A percentile compares a stretch with the other conserved stretches of the same genome.
Conservation (phyloP, 2,888 invertebrate genomes). For the Ectemnius continuus region DNA sequence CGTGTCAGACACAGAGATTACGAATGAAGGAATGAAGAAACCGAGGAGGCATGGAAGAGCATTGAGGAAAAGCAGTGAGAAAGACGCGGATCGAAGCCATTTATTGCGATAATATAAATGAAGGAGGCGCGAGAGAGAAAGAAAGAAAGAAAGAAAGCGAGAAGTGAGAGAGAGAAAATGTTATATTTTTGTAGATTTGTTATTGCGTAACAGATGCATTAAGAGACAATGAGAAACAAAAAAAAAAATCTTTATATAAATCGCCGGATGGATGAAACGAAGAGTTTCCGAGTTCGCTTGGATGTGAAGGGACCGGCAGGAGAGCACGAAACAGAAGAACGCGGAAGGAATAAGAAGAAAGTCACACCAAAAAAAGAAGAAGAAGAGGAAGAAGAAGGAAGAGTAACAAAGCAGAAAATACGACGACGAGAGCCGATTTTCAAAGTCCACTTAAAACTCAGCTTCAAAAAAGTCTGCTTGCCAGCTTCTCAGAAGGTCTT, state of each 20-base stretch:
- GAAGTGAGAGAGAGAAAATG: conserved; percentile 68
- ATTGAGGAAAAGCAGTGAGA: conserved; percentile 23
- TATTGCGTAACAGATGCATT: conserved; percentile 76
- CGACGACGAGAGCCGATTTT: no score
- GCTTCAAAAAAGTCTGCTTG: no score
- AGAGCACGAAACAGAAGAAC: no score
- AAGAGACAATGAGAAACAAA: conserved; percentile 71
- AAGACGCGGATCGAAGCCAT: conserved; percentile 59
- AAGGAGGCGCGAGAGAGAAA: conserved; percentile 65
- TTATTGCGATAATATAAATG: conserved; percentile 72
- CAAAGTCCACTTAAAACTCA: no score
- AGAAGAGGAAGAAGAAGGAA: no score
- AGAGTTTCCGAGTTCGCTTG: conserved; percentile 3
- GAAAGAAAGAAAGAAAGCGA: conserved; percentile 65
- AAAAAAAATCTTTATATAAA: conserved; percentile 64
- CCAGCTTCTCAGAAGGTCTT: no score
- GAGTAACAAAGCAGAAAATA: no score
- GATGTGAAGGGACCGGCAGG: no score
- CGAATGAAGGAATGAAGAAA: conserved; percentile 54
- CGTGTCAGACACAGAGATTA: conserved; percentile 41
- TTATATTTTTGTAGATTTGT: conserved; percentile 78
- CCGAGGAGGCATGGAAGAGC: conserved; percentile 38
- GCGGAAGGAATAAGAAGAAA: no score
- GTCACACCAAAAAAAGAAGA: no score
- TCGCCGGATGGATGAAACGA: conserved; percentile 36